phyloP scores from a whole-genome alignment of 2,888 invertebrate genomes.

The Lamellibrachia columna region DNA sequence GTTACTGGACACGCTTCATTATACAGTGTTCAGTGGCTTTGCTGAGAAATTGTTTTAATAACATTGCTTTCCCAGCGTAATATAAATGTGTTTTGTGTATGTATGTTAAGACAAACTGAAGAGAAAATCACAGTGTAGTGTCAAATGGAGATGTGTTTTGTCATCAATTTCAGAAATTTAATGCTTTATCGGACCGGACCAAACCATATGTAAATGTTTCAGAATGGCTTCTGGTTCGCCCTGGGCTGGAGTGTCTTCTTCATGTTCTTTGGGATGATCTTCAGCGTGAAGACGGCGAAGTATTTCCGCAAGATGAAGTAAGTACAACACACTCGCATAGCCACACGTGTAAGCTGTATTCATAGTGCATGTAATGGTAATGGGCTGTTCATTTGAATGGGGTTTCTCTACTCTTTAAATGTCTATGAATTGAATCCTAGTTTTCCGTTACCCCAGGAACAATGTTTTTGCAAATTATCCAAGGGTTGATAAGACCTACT shows the following conservation, averaged over 20 bases:
- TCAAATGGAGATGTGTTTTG: background rate
- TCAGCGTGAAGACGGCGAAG: conserved; percentile 7
- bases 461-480: no score
- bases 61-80: no score
- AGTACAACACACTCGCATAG: background rate
- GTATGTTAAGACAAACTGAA: no score
- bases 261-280: conserved; percentile 13
- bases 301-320: conserved; percentile 20
- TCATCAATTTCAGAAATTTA: background rate
- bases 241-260: conserved; percentile 1
- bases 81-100: no score
- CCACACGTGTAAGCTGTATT: background rate
- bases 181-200: background rate
- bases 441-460: no score
- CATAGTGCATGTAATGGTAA: no score
- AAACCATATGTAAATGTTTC: background rate
- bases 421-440: background rate
- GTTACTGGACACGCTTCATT: no score
- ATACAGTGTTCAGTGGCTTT: no score
- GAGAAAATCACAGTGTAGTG: no score
- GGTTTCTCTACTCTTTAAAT: background rate
- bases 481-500: background rate
- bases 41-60: no score
- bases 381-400: no score
- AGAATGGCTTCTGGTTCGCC: conserved; percentile 22